Base-by-base conservation (phyloP, 2,888 invertebrate species). In the Opisthograptis luteolata region DNA sequence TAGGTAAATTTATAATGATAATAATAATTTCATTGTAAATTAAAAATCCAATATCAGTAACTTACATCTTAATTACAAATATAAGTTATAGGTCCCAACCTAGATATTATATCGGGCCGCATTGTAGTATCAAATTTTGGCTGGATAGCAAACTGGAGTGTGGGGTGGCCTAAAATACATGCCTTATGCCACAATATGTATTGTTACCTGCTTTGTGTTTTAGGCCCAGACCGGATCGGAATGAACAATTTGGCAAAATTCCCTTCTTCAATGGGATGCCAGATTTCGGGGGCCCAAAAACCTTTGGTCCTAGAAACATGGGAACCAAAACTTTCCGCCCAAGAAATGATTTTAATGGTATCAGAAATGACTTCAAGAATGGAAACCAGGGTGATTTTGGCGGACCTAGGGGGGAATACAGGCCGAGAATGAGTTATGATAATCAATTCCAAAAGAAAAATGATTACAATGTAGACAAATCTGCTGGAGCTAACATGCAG, bases 221-320 rank as follows among this genome's bases (percentile, higher is more conserved):
- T 84, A 92, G 93, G 78, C 92, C 92, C 73, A 89, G 93, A 78
- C 88, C 92, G 79, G 93, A 93, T 81, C 92, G 93, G 78, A 92
- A 91, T 86, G 93, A 93, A 91, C 92, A 93, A 91, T 92, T 90
- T 81, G 92, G 91, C 78, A 93, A 93, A 84, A 86, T 92, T 58
- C 88, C 84, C 52, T 87, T 78, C 64, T 83, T 82, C 56, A 87
- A 86, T 79, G 84, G 84, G 46, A 62, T 84, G 54, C 81, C 69
- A 64, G 90, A 91, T 54, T 91, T 91, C 73, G 91, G 91, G 34
- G 91, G 91, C 9, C 91, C 91, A 42, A 91, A 89, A 76, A 85
- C 79, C 60, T 90, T 88, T 78, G 84, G 79, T 54, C 91, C 91
- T 24, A 80, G 91, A 64, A 82, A 83, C 55, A 83, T 85, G 79